Percentiles rank a stretch among this genome's conserved stretches.
These are phyloP conservation scores for Bombus turneri DNA, from an alignment of 1,140 invertebrate species.

Conservation along the genomic window DNA sequence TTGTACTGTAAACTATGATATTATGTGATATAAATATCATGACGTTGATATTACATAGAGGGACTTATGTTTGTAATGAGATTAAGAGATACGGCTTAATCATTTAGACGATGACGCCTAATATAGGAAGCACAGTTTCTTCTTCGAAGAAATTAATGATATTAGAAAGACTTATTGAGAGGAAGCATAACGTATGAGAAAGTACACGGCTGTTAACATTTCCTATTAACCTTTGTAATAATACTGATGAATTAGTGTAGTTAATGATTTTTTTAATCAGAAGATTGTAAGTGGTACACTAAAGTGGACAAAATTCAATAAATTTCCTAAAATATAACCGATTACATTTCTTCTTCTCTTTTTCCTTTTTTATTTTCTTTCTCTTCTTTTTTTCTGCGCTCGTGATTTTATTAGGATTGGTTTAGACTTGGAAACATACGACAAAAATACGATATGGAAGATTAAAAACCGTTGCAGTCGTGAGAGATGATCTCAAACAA, in stretches of 20 bases:
- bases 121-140: not conserved
- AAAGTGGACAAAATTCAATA: not conserved
- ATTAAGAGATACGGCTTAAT: not conserved
- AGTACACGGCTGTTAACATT: not conserved
- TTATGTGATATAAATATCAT: not conserved
- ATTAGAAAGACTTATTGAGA: not conserved
- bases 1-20: not conserved
- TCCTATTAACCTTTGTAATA: not conserved
- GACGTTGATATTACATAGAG: not conserved
- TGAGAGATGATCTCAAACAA: not conserved
- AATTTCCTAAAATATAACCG: not conserved
- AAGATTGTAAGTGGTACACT: not conserved
- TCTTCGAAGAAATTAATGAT: not conserved
- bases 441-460: not conserved
- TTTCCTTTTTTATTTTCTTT: no score
- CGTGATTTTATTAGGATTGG: not conserved
- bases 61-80: not conserved
- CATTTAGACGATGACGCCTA: not conserved
- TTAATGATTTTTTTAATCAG: not conserved
- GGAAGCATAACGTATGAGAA: not conserved
- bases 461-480: not conserved
- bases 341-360: not conserved
- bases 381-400: no score
- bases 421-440: not conserved
- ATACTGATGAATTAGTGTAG: not conserved